Evolutionary conservation across 2,888 invertebrate genomes (phyloP), one percentile per base, ranked within the genome.

Genomic region (Dendrolimus pini): DNA sequence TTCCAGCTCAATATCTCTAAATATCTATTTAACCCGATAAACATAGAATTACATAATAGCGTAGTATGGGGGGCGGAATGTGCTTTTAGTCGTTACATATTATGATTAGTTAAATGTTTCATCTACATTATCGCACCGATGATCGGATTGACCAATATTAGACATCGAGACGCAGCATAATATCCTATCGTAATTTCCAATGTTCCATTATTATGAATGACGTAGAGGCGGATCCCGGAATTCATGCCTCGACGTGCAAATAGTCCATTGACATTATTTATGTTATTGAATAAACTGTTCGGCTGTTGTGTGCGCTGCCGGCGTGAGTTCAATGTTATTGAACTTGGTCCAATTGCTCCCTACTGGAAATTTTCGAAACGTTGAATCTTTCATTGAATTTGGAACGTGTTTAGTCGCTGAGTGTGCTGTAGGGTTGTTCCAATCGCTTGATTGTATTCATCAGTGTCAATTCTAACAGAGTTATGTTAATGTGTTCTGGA

Each of bases 241-340:
- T 60, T 60, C 56, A 47, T 59, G 52, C 55, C 47, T 13, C 41
- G 55, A 18, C 59, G 55, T 30, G 54, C 58, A 56, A 57, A 57
- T 57, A 56, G 56, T 54, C 57, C 53, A 55, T 56, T 59, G 56
- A 55, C 55, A 57, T 60, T 30, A 55, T 56, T 59, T 56, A 55
- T 54, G 57, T 60, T 41, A 55, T 60, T 55, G 61, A 56, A 55
- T 56, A 56, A 57, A 54, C 52, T 57, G 57, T 60, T 54, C 54
- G 58, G 59, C 58, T 58, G 61, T 56, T 42, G 47, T 47, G 47
- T 47, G 7, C 47, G 47, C 47, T 47, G 47, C 47, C 47, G 47
- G 47, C 47, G 47, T 30, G 30, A 3, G 30, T 30, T 30, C 30
- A 30, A 30, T 30, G 30, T 30, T 30, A 30, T 30, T 30, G 30